Evolutionary conservation across 2,888 invertebrate genomes (phyloP), one percentile per base, ranked within the genome.

Genomic region (Clepsis dumicolana): DNA sequence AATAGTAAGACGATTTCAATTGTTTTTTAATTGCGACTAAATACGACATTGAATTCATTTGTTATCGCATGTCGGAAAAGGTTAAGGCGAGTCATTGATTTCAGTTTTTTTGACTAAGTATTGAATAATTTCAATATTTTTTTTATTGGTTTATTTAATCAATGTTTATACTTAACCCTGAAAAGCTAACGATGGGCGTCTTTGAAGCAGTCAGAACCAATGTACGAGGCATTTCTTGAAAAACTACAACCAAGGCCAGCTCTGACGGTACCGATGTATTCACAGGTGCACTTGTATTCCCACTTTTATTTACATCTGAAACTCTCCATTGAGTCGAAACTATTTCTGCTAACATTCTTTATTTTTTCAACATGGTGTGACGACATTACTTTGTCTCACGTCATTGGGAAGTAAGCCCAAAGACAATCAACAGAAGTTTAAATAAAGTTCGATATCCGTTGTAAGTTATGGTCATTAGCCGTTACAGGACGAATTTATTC

Each of bases 251-350:
- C 66, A 67, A 67, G 67, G 67, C 38, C 67, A 24, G 5, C 16
- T 35, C 21, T 54, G n/a, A 41, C 16, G 18, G 44, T 21, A 24
- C 27, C 50, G 50, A 21, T 63, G 63, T 70, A 18, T 71, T 70
- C 63, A 65, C 71, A 71, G 71, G 63, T 71, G 71, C 63, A 48
- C 41, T 52, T 56, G 50, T 52, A 50, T 35, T 24, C 3, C 24
- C 48, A 50, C 44, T 27, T 69, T 65, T 62, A 67, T 66, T 63
- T 54, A 63, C 35, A 56, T 56, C 35, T 18, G 25, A 50, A 32
- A 35, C 61, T n/a, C 62, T 29, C 41, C 16, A 54, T 35, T 25
- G 35, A 29, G 18, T 21, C 10, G 48, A 62, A 56, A 61, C 25
- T 52, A 24, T 54, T 41, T 41, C 12, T 48, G 10, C 12, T 48